Conservation (phyloP, 2,888 invertebrate genomes). For the Eupithecia tripunctaria region DNA sequence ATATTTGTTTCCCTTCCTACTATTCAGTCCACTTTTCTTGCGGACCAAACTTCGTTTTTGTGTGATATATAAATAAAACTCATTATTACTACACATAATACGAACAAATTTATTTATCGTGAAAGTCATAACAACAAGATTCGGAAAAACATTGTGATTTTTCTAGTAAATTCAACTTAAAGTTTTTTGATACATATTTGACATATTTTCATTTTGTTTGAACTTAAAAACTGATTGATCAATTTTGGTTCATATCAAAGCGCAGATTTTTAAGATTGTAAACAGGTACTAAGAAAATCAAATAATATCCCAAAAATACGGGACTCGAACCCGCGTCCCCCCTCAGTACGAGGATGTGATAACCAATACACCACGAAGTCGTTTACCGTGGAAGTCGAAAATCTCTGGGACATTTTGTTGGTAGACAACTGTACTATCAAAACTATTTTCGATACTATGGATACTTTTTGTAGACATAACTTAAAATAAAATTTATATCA, state of each 20-base stretch:
- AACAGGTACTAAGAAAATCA: too few relatives aligned
- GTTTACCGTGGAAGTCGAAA: too few relatives aligned
- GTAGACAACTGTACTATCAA: background rate
- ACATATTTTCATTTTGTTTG: background rate
- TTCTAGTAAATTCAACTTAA: slow-evolving; percentile 23
- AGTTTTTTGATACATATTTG: slow-evolving; percentile 44
- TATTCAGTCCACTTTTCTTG: background rate
- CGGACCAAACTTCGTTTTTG: background rate
- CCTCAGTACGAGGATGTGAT: too few relatives aligned
- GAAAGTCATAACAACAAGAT: slow-evolving; percentile 65
- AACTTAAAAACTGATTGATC: background rate
- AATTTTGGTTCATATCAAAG: background rate
- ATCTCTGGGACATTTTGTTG: too few relatives aligned
- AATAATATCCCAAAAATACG: too few relatives aligned
- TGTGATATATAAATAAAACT: slow-evolving; percentile 57
- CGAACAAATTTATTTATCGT: slow-evolving; percentile 70
- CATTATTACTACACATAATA: slow-evolving; percentile 69
- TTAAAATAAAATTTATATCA: slow-evolving; percentile 31
- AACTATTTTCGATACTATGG: background rate
- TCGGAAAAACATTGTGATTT: slow-evolving; percentile 56
- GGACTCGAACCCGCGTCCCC: too few relatives aligned
- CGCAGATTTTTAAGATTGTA: background rate
- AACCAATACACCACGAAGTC: too few relatives aligned
- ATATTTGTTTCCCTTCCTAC: background rate
- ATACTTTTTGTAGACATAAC: background rate